Base-by-base conservation (phyloP, 2,888 invertebrate genomes). In the Xestia xanthographa region DNA sequence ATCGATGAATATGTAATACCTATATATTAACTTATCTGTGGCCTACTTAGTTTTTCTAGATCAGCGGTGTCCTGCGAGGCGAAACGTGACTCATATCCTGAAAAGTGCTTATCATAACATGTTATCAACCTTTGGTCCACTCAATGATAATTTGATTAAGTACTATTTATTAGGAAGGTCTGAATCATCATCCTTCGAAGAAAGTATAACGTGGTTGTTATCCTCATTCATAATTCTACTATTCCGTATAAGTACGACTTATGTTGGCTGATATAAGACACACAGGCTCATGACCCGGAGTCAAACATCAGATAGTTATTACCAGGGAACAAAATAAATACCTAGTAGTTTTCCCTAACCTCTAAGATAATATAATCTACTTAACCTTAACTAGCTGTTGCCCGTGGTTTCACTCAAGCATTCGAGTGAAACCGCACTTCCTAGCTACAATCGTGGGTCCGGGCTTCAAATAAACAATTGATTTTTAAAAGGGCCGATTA, bases 21-120 rank as follows among this genome's bases (percentile, higher is more conserved):
- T 34, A 34, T 34, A 34, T 34, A 34, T 34, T 34, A 34, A 50
- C 17, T 12, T 66, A 70, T 82, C 83, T 14, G 34, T 79, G 70
- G 63, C 84, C 82, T 48, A 84, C 53, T 70, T 79, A 45, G 66
- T 65, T 17, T 53, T 75, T 66, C 62, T 74, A 70, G 80, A 74
- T 66, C 74, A 69, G 9, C 45, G 17, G 8, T 22, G 11, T 50
- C 72, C 29, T n/a, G 58, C 17, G 9, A n/a, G 20, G 38, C 17
- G 41, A 56, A 26, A 43, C 17, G 14, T 75, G 82, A 82, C 1
- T 84, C 84, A 84, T 63, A 78, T 79, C 68, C 56, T 83, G 63
- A 66, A 66, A 66, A 63, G 3, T 65, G 60, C 29, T 66, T 75
- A 82, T 84, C 84, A 65, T 17, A 29, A 41, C n/a, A 45, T n/a